phyloP scores from a whole-genome alignment of 2,888 invertebrate genomes.

The Stictocephala bisonia region DNA sequence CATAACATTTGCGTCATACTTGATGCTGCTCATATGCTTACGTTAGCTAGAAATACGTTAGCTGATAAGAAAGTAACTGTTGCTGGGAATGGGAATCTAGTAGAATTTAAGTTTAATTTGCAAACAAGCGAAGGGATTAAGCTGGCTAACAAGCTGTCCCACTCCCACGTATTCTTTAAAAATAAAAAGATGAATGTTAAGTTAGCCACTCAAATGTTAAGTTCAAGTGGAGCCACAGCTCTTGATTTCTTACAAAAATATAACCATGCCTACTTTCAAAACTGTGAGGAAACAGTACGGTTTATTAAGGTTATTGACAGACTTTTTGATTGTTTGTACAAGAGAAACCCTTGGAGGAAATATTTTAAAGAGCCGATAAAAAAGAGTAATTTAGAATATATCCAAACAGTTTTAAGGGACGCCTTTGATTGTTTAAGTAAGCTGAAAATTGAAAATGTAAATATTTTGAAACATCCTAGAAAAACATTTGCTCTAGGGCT shows the following conservation, averaged over 20 bases:
- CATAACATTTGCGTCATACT: slow-evolving; percentile 37
- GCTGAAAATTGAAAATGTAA: neutral
- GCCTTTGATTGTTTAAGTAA: neutral
- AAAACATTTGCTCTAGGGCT: slow-evolving; percentile 5
- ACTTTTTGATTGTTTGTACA: slow-evolving; percentile 43
- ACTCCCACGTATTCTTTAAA: slow-evolving; percentile 50
- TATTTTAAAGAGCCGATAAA: neutral
- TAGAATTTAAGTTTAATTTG: slow-evolving; percentile 52
- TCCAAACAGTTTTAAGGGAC: neutral
- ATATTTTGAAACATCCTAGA: neutral
- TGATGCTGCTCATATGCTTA: slow-evolving; percentile 59
- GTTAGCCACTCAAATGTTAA: slow-evolving; percentile 15
- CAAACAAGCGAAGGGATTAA: slow-evolving; percentile 53
- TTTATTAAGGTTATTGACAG: slow-evolving; percentile 40
- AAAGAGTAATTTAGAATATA: neutral
- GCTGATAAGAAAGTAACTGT: slow-evolving; percentile 46
- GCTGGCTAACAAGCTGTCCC: slow-evolving; percentile 53
- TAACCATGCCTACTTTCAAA: slow-evolving; percentile 15
- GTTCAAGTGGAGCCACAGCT: too few relatives aligned
- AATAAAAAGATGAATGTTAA: slow-evolving; percentile 41
- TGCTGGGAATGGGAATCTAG: slow-evolving; percentile 32
- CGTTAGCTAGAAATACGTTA: slow-evolving; percentile 57
- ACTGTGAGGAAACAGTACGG: slow-evolving; percentile 9
- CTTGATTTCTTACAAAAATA: too few relatives aligned
- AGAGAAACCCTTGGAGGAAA: neutral